Conservation (phyloP, 2,888 invertebrate genomes). For the Cactoblastis cactorum region DNA sequence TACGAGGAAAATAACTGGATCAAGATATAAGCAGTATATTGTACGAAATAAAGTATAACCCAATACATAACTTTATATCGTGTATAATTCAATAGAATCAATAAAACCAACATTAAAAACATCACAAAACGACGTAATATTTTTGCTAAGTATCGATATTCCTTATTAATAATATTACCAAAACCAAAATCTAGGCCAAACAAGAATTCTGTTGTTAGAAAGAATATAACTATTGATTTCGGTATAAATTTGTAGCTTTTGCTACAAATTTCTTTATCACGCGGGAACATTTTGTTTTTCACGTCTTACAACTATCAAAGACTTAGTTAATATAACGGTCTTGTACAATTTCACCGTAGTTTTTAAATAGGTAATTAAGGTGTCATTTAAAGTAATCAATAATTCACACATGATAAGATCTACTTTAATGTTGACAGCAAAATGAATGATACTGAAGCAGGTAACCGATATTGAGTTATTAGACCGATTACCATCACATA, state of each 20-base stretch:
- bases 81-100: no score
- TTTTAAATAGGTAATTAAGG: no score
- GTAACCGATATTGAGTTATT: no score
- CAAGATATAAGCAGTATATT: no score
- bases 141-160: neutral
- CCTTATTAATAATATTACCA: neutral
- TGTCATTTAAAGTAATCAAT: no score
- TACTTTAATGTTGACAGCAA: no score
- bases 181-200: slow-evolving; percentile 2
- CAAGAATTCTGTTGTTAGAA: neutral
- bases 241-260: neutral
- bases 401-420: no score
- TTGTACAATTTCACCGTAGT: neutral
- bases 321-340: neutral
- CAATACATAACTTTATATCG: no score
- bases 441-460: no score
- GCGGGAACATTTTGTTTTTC: neutral
- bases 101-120: neutral
- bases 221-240: neutral
- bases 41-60: no score
- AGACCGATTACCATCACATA: no score
- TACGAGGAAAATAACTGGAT: no score
- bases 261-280: neutral
- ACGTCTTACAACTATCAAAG: neutral
- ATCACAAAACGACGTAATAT: neutral